Evolutionary conservation across 2,888 invertebrate genomes (phyloP).

Genomic region (Alentia gelatinosa): DNA sequence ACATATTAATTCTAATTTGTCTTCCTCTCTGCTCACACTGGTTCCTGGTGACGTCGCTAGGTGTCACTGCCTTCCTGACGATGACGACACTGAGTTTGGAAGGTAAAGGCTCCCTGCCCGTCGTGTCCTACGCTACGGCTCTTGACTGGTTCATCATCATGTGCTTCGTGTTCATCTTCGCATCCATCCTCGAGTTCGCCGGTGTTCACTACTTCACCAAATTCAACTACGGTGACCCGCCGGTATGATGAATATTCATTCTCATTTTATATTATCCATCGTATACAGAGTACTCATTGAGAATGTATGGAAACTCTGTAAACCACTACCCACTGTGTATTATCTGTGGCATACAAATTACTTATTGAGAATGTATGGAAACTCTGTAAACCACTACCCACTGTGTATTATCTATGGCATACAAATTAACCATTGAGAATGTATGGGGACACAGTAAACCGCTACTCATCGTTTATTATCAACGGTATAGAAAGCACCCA

Average conservation of each 20-base stretch:
- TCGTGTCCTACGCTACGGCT: conserved; percentile 78
- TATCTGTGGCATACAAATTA: too few species aligned
- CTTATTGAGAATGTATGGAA: too few species aligned
- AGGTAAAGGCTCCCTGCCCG: conserved; percentile 77
- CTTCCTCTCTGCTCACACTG: too few species aligned
- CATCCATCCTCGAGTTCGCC: conserved; percentile 78
- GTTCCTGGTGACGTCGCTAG: conserved; percentile 80
- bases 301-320: too few species aligned
- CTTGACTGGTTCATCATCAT: conserved; percentile 78
- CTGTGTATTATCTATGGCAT: too few species aligned
- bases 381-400: too few species aligned
- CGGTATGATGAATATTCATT: background rate
- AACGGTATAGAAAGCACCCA: too few species aligned
- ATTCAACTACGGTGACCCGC: conserved; percentile 72
- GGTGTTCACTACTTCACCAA: conserved; percentile 79
- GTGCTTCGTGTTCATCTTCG: conserved; percentile 75
- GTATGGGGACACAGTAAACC: too few species aligned
- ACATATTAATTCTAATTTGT: too few species aligned
- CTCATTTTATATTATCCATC: background rate
- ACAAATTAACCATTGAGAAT: too few species aligned
- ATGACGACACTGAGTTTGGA: conserved; percentile 86
- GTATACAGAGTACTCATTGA: background rate
- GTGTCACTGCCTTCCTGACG: conserved; percentile 95
- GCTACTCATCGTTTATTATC: too few species aligned
- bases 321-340: too few species aligned